These are phyloP conservation scores for Cinclus mexicanus DNA, from an alignment of 2,113 vertebrate species.

Conservation along the genomic window DNA sequence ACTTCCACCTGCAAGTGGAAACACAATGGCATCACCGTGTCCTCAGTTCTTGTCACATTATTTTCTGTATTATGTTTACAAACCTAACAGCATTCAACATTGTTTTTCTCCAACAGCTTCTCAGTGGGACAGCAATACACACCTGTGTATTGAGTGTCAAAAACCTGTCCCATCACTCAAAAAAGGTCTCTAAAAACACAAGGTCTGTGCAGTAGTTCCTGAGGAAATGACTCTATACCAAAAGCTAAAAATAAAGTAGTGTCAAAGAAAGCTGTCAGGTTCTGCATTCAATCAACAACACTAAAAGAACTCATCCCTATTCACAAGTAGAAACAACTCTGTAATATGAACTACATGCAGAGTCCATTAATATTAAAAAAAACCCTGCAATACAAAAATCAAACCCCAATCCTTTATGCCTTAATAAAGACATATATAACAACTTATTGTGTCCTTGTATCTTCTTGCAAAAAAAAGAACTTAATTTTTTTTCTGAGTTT, in stretches of 20 bases:
- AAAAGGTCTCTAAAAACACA: background rate
- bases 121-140: background rate
- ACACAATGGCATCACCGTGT: background rate
- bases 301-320: background rate
- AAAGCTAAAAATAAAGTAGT: background rate
- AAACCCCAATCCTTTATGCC: background rate
- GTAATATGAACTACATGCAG: background rate
- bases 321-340: background rate
- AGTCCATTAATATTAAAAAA: background rate
- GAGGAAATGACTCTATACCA: background rate
- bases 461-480: background rate
- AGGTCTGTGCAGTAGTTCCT: background rate
- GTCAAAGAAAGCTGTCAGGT: background rate
- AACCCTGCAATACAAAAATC: background rate
- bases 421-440: background rate
- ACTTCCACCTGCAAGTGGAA: conserved; percentile 85
- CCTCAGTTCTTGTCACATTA: background rate
- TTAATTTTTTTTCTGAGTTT: background rate
- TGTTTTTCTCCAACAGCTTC: background rate
- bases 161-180: background rate
- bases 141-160: background rate
- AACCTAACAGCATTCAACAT: background rate
- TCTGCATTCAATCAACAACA: background rate
- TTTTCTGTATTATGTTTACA: background rate
- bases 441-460: background rate